Evolutionary conservation across 92 coral and sea anemone species (phyloP), one percentile per base, ranked within the genome.

Genomic region (Montipora capitata): DNA sequence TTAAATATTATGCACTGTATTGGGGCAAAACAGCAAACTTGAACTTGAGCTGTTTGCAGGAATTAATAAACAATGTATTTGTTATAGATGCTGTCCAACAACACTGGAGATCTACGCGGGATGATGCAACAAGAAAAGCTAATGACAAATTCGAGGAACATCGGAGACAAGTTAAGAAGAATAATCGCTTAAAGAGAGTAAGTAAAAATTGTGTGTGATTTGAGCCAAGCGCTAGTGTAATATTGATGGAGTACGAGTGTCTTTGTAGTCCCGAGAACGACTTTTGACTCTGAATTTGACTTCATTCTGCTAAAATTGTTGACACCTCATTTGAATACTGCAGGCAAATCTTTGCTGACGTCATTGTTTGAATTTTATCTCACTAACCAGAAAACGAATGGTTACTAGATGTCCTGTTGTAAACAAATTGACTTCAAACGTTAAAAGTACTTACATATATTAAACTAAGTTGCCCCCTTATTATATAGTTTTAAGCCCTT

Each of bases 81-180:
- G 67, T 13, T 40, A 14, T 64, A 78, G 83, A 17, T 20, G 85
- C 76, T 12, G 73, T 62, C 40, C 90, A 13, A 57, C 57, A 57
- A 49, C 57, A 78, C 10, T 86, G 90, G 90, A 86, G 68, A 70
- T 68, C 85, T 2, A 12, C 78, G 15, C 72, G 79, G 3, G 90
- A 86, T 17, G 90, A 78, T 38, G 45, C 7, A 72, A 86, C 90
- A 11, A 38, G 90, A 16, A 77, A 15, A 39, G 70, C 48, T 3
- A 86, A 86, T 14, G 58, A 69, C n/a, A 76, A 59, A n/a, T 77
- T 18, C 10, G 68, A 51, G 10, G 74, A 86, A 40, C 90, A 78
- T 13, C 56, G 79, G 70, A 5, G 38, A 9, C 62, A 78, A 68
- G 10, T 48, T 3, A 86, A 86, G 69, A n/a, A 64, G 13, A 40